Percentiles rank a stretch among this genome's conserved stretches.
Evolutionary conservation across 1,140 invertebrate genomes (phyloP).

Genomic region (Micrasema minimum): DNA sequence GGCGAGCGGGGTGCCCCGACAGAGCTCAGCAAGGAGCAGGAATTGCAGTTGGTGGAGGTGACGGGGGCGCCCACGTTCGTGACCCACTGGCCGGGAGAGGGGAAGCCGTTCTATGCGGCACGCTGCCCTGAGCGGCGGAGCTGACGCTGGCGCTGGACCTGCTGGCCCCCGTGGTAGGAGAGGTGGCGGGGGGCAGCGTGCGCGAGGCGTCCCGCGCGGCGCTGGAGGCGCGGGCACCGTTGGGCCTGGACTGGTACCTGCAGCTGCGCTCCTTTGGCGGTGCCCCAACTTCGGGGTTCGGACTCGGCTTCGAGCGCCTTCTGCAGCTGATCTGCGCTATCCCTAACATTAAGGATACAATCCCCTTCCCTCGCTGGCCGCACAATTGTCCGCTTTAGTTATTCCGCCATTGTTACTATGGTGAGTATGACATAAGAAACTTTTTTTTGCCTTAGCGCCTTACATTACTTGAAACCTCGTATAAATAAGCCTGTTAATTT

Average conservation of each 20-base stretch:
- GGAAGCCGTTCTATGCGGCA: slow-evolving; percentile 97
- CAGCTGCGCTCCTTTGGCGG: slow-evolving; percentile 90
- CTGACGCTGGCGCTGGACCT: slow-evolving; percentile 88
- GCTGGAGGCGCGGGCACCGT: slow-evolving; percentile 74
- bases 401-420: neutral
- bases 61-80: slow-evolving; percentile 88
- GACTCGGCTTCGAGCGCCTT: slow-evolving; percentile 93
- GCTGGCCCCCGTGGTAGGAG: slow-evolving; percentile 87
- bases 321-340: slow-evolving; percentile 85
- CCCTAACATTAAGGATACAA: slow-evolving; percentile 90
- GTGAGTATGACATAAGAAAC: neutral
- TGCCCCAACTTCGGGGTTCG: slow-evolving; percentile 92
- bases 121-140: slow-evolving; percentile 60
- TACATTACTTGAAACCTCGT: too few relatives aligned
- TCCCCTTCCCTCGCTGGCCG: slow-evolving; percentile 94
- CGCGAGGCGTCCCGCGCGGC: slow-evolving; percentile 83
- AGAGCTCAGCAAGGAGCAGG: slow-evolving; percentile 88
- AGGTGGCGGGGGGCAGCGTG: slow-evolving; percentile 93
- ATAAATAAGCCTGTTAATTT: too few relatives aligned
- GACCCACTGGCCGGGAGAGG: slow-evolving; percentile 84
- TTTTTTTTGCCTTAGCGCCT: too few relatives aligned
- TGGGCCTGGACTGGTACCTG: slow-evolving; percentile 87
- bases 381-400: slow-evolving; percentile 83
- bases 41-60: slow-evolving; percentile 83
- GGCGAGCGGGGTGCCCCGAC: slow-evolving; percentile 63